Evolutionary conservation across 1,140 invertebrate species (phyloP), one percentile per base, ranked within the genome.

Genomic region (Yoshiicerus persimilis): DNA sequence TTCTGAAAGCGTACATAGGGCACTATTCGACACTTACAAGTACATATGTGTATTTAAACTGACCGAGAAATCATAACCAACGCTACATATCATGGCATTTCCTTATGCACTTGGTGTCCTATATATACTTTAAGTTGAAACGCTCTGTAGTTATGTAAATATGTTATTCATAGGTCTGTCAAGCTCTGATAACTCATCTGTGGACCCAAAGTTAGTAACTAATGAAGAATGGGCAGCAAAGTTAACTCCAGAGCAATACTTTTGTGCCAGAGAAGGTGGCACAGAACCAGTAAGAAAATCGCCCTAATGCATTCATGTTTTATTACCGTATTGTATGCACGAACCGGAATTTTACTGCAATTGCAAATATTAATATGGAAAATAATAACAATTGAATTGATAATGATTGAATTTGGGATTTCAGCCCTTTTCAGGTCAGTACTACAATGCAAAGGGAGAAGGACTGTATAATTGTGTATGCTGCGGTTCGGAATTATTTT

Each of bases 391-490:
- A 62, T 32, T 75, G 34, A 2, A 70, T 39, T 2, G 9, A 47
- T 27, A 32, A 88, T 89, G 66, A 23, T 89, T 84, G 23, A 3
- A 47, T 88, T 16, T 56, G 92, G 92, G 90, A 92, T 4, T 92
- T 92, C 23, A 92, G 92, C 91, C 92, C 1, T 92, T 92, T 87
- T 91, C 89, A 87, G 92, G 92, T 27, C 85, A 91, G 64, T 92
- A 91, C 83, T 90, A 91, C 56, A 91, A 91, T 30, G 90, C 92
- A 86, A 90, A 91, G 84, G 91, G 90, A 64, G 88, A 90, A 87
- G 92, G 92, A 23, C 88, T 91, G 1, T 92, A 92, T 86, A 86
- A 85, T 6, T 92, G 92, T 83, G 89, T 91, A 16, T 92, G 92
- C 87, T 92, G 92, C 90, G 92, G 91, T 38, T 47, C 90, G 11